Base-by-base conservation (phyloP, 2,888 invertebrate genomes). In the Drosophila demipolita region DNA sequence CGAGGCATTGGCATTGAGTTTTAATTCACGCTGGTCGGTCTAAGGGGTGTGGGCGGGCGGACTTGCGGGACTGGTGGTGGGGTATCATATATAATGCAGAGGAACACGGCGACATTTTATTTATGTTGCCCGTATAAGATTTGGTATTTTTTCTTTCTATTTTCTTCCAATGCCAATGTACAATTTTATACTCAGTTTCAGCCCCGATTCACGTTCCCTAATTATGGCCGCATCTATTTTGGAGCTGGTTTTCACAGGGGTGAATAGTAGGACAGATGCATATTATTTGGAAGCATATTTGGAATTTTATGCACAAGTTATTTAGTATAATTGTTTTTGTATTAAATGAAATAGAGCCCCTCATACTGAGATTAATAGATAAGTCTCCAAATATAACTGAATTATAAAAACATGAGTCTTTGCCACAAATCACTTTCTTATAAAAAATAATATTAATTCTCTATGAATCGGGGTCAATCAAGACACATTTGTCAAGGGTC, bases 81-180 rank as follows among this genome's bases (percentile, higher is more conserved):
- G 35, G 35, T 15, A 20, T 20, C 7, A n/a, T n/a, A n/a, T n/a
- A 36, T 42, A 42, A 53, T 64, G 53, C 35, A 35, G 50, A 59
- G 9, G n/a, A 54, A 15, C n/a, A 62, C 23, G 62, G 54, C 64
- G 66, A 75, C 71, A 68, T 75, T 82, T 67, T 78, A 81, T 82
- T 82, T 73, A 63, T 75, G 67, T 59, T 42, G 66, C 49, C 66
- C 57, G 66, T 63, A 74, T 69, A 57, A 63, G 61, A 42, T 54
- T 64, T 61, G 33, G 49, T 42, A 45, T 29, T 33, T 20, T 50
- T 20, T 52, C 32, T 12, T 20, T 32, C 12, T 4, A 32, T 9
- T 40, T 32, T 42, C 29, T 42, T 32, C 12, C 59, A 73, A 73
- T 62, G 38, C 26, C 67, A 73, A 64, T 65, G 64, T 67, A 61